A percentile compares a stretch with the other conserved stretches of the same genome.
These are phyloP conservation scores for Tenodera sinensis DNA, from an alignment of 2,888 invertebrate species.

Conservation along the genomic window DNA sequence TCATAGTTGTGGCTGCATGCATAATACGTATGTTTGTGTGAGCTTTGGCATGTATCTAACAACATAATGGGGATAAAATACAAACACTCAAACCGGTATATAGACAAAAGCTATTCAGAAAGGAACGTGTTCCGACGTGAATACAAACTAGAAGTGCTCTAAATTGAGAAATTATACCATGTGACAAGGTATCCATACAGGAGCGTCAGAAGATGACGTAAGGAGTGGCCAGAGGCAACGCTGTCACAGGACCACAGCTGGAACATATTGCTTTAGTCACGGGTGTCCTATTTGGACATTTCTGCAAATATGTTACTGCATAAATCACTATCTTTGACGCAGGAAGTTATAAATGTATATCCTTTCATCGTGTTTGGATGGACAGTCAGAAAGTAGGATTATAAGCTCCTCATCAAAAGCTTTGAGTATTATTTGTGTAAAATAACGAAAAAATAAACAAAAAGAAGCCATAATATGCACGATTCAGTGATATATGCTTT, in stretches of 20 bases:
- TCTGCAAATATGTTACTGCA: neutral
- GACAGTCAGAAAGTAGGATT: too few species aligned
- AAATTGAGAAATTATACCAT: slow-evolving; percentile 4
- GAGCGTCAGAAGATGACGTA: neutral
- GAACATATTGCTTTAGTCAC: neutral
- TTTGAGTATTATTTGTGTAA: too few species aligned
- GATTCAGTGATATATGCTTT: too few species aligned
- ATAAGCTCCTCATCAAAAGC: too few species aligned
- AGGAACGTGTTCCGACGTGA: neutral
- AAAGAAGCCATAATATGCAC: too few species aligned
- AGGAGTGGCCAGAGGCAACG: neutral
- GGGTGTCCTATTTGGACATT: neutral
- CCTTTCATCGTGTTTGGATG: too few species aligned
- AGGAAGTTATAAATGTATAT: neutral
- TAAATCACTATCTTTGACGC: neutral
- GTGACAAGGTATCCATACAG: neutral
- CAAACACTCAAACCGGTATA: neutral
- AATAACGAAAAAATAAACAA: too few species aligned
- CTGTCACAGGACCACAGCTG: neutral
- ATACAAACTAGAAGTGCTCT: neutral
- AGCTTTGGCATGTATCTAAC: neutral
- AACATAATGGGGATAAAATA: neutral
- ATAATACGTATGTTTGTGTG: neutral
- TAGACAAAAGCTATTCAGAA: neutral
- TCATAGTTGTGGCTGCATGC: neutral